These are phyloP conservation scores for Cyprinus carpio DNA, from an alignment of 2,113 vertebrate genomes.

Conservation along the genomic window DNA sequence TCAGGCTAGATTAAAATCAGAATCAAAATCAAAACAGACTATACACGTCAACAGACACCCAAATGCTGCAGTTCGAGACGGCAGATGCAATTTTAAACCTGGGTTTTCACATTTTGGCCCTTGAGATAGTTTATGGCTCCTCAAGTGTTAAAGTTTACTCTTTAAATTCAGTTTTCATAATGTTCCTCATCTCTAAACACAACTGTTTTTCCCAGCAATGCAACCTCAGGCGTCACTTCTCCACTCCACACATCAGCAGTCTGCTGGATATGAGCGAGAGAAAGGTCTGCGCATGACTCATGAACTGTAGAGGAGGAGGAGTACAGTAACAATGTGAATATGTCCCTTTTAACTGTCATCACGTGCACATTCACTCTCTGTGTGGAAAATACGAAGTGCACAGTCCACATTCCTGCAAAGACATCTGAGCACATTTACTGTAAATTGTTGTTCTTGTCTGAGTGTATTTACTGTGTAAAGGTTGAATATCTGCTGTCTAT, in stretches of 20 bases:
- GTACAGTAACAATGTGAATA: not conserved
- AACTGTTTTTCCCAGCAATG: not conserved
- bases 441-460: not conserved
- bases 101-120: no score
- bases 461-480: no score
- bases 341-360: not conserved
- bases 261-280: not conserved
- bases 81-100: no score
- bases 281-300: not conserved
- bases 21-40: not conserved
- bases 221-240: not conserved
- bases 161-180: not conserved
- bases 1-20: no score
- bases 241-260: not conserved
- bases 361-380: not conserved
- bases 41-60: not conserved
- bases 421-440: not conserved
- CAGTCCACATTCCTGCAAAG: not conserved
- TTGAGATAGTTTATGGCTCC: not conserved
- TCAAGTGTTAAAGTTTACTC: not conserved
- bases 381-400: not conserved
- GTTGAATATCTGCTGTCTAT: no score
- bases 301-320: not conserved
- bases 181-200: not conserved
- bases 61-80: not conserved